Percentiles rank a stretch among this genome's conserved stretches.
phyloP scores from a whole-genome alignment of 2,888 invertebrate genomes.

The Drosophila demipolita region DNA sequence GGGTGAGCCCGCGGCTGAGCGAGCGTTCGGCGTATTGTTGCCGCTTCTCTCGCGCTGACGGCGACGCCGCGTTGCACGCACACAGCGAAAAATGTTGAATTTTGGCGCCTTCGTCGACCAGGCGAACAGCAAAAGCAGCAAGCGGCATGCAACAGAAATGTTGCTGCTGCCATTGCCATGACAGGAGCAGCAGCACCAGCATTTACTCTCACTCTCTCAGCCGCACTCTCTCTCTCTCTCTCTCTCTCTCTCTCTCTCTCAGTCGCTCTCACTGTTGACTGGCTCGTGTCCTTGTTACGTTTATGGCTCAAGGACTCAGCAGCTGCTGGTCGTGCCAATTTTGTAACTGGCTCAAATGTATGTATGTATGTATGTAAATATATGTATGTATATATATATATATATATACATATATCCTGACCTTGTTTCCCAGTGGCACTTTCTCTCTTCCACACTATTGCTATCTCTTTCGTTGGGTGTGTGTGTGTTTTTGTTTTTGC shows the following conservation, averaged over 20 bases:
- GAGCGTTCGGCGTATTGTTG: slow-evolving; percentile 1
- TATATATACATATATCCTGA: slow-evolving; percentile 40
- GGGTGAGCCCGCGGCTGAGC: slow-evolving; percentile 23
- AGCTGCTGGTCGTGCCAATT: slow-evolving; percentile 44
- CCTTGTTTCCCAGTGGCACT: slow-evolving; percentile 51
- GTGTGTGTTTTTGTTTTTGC: slow-evolving; percentile 26
- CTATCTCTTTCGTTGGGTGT: background rate
- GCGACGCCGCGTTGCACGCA: slow-evolving; percentile 61
- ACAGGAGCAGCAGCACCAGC: slow-evolving; percentile 44
- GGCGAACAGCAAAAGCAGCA: slow-evolving; percentile 69
- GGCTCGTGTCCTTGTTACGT: slow-evolving; percentile 45
- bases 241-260: slow-evolving; percentile 1
- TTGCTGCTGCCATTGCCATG: slow-evolving; percentile 30
- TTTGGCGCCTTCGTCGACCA: slow-evolving; percentile 83
- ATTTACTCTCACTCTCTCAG: background rate
- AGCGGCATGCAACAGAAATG: slow-evolving; percentile 5
- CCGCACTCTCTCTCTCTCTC: slow-evolving; percentile 5
- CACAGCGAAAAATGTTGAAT: slow-evolving; percentile 82
- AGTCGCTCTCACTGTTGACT: slow-evolving; percentile 12
- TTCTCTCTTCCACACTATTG: slow-evolving; percentile 4
- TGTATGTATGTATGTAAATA: background rate
- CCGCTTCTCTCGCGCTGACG: slow-evolving; percentile 15
- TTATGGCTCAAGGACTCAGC: slow-evolving; percentile 65
- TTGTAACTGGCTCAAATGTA: slow-evolving; percentile 19
- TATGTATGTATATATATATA: background rate